phyloP scores from a whole-genome alignment of 1,140 invertebrate genomes.

The Cotesia chilonis region DNA sequence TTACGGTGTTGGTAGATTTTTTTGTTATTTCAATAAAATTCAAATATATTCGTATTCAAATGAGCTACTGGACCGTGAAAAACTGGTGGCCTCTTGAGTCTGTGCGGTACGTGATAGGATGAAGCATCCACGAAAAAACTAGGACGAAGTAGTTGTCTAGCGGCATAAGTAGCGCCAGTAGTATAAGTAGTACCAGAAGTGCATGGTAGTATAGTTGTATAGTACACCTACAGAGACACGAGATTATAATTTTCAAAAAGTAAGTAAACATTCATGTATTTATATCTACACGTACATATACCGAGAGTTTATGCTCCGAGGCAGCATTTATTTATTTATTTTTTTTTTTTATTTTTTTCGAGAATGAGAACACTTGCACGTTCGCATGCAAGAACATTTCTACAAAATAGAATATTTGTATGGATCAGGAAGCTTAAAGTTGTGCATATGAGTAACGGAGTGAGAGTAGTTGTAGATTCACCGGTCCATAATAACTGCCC shows the following conservation, averaged over 20 bases:
- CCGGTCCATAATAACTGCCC: slow-evolving; percentile 21
- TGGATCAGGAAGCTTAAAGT: not conserved
- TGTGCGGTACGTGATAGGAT: slow-evolving; percentile 21
- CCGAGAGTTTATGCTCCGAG: not conserved
- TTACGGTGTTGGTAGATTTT: not conserved
- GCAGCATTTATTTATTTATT: not conserved
- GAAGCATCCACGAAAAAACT: too few relatives aligned
- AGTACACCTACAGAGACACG: slow-evolving; percentile 23
- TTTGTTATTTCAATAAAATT: slow-evolving; percentile 40
- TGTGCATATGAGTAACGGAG: slow-evolving; percentile 1
- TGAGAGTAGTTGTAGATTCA: slow-evolving; percentile 18
- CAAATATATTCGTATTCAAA: slow-evolving; percentile 44
- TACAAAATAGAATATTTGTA: not conserved
- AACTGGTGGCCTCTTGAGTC: slow-evolving; percentile 29
- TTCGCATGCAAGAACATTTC: slow-evolving; percentile 19
- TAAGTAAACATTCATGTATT: slow-evolving; percentile 28
- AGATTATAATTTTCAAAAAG: slow-evolving; percentile 40
- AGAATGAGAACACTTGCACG: slow-evolving; percentile 1
- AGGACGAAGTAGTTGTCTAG: not conserved
- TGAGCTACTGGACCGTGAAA: slow-evolving; percentile 31
- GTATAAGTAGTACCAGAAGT: not conserved
- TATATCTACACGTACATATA: not conserved
- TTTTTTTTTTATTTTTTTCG: too few relatives aligned
- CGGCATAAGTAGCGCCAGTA: not conserved
- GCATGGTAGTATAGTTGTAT: not conserved